Evolutionary conservation across 2,797 vertebrate genomes (phyloP).

Genomic region (Microhierax caerulescens): DNA sequence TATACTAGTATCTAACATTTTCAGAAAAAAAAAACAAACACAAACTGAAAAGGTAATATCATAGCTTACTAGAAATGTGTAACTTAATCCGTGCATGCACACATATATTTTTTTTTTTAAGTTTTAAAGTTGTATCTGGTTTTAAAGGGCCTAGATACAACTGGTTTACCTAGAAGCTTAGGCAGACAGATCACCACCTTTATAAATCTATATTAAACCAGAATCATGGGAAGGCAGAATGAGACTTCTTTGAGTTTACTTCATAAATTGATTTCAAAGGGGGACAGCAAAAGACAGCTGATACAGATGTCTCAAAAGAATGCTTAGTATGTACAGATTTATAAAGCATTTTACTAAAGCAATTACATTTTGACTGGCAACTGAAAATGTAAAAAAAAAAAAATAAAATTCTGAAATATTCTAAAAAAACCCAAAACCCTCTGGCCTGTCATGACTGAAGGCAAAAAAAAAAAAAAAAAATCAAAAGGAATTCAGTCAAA

Average conservation of each 20-base stretch:
- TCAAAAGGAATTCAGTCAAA: not conserved
- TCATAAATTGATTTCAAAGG: not conserved
- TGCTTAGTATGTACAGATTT: not conserved
- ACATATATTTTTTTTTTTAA: not conserved
- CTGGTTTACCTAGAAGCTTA: not conserved
- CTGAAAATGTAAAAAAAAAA: not conserved
- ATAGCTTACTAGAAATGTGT: not conserved
- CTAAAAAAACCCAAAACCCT: not conserved
- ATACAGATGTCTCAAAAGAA: not conserved
- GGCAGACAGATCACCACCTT: not conserved
- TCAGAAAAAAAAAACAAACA: not conserved
- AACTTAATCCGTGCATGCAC: accelerated
- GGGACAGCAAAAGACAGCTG: not conserved
- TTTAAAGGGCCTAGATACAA: not conserved
- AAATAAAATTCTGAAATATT: not conserved
- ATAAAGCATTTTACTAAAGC: not conserved
- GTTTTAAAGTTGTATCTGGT: not conserved
- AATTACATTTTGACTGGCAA: not conserved
- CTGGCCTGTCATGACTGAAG: not conserved
- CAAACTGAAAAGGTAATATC: not conserved
- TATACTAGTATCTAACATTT: not conserved
- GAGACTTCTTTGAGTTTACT: not conserved
- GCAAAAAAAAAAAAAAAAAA: not conserved
- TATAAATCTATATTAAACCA: not conserved
- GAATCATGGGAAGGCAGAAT: not conserved